Percentiles rank a stretch among this genome's conserved stretches.
These are phyloP conservation scores for Ptychochromis oligacanthus DNA, from an alignment of 2,113 vertebrate genomes.

Conservation along the genomic window DNA sequence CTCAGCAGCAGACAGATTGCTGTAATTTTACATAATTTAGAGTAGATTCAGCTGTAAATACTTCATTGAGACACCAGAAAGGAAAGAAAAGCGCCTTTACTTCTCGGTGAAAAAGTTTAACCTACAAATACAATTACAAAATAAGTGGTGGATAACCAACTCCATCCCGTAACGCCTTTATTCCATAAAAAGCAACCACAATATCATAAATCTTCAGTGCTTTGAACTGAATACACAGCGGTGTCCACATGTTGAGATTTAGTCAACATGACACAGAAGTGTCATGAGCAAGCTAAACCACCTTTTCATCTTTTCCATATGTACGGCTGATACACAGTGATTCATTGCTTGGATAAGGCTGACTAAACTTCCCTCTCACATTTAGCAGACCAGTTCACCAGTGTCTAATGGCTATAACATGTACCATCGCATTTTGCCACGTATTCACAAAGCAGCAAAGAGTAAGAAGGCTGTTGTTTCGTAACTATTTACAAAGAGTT, in stretches of 20 bases:
- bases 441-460: slow-evolving; percentile 14
- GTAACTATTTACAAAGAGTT: background rate
- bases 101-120: background rate
- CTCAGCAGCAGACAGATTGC: slow-evolving; percentile 11
- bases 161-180: background rate
- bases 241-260: slow-evolving; percentile 3
- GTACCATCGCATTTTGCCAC: slow-evolving; percentile 34
- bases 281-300: slow-evolving; percentile 11
- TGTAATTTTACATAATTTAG: background rate
- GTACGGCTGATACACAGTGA: slow-evolving; percentile 42
- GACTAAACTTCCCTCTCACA: slow-evolving; percentile 48
- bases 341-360: slow-evolving; percentile 40
- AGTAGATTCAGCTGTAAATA: slow-evolving; percentile 18
- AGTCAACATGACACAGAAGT: slow-evolving; percentile 26
- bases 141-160: background rate
- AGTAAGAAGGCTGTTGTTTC: background rate
- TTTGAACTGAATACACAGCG: background rate
- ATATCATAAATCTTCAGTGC: background rate
- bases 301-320: slow-evolving; percentile 60
- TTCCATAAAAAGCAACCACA: background rate
- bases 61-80: background rate
- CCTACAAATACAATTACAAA: background rate
- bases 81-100: background rate
- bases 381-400: slow-evolving; percentile 4
- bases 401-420: slow-evolving; percentile 42